Conservation (phyloP, 2,113 vertebrate species). For the Indicator indicator region DNA sequence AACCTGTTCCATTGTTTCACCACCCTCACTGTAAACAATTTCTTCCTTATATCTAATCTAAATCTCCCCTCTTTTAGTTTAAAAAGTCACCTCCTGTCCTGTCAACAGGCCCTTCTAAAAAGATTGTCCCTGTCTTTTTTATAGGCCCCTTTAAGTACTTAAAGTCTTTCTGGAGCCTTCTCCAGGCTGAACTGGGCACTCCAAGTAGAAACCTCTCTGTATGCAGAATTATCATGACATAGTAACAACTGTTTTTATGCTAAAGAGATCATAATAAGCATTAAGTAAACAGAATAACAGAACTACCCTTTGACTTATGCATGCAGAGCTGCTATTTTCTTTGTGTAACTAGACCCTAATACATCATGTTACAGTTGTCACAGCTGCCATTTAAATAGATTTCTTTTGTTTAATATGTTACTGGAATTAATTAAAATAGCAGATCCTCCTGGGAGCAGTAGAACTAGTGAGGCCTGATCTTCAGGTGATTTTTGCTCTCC, state of each 20-base stretch:
- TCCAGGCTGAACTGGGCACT: no score
- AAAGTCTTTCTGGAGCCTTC: no score
- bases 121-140: no score
- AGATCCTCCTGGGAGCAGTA: not conserved
- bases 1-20: no score
- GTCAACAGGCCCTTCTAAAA: no score
- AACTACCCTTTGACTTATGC: not conserved
- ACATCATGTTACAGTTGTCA: not conserved
- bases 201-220: not conserved
- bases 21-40: no score
- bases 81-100: no score
- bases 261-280: not conserved
- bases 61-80: no score
- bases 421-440: constrained; percentile 5
- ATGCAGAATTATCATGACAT: not conserved
- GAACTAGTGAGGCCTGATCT: not conserved
- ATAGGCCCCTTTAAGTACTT: no score
- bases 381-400: not conserved
- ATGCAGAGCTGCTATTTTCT: not conserved
- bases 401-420: not conserved
- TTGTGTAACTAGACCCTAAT: not conserved
- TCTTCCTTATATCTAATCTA: no score
- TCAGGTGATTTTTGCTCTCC: not conserved
- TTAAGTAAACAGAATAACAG: not conserved
- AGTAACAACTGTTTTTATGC: not conserved